These are phyloP conservation scores for Callaeas wilsoni DNA, from an alignment of 2,113 vertebrate genomes.

Conservation along the genomic window DNA sequence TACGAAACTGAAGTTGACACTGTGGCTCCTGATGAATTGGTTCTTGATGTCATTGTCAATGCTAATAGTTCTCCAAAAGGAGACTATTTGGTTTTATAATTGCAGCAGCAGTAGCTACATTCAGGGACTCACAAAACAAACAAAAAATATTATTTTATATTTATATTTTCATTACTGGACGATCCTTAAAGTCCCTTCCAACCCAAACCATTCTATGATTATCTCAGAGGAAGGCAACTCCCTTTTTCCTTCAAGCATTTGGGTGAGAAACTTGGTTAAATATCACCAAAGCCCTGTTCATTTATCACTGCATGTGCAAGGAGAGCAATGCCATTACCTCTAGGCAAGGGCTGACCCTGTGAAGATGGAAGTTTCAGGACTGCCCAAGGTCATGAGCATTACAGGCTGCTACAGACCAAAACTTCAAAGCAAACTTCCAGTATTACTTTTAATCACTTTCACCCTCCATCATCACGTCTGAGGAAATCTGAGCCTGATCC, in stretches of 20 bases:
- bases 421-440: not conserved
- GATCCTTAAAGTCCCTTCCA: not conserved
- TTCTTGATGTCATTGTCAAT: constrained; percentile 4
- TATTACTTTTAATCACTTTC: not conserved
- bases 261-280: not conserved
- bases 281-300: not conserved
- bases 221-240: not conserved
- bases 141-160: not conserved
- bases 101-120: not conserved
- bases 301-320: not conserved
- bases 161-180: not conserved
- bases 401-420: not conserved
- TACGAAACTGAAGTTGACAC: constrained; percentile 12
- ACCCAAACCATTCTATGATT: not conserved
- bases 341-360: not conserved
- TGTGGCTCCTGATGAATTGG: constrained; percentile 33
- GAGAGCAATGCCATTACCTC: not conserved
- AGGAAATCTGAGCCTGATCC: not conserved
- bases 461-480: not conserved
- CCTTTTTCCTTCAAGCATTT: not conserved
- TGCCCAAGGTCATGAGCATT: not conserved
- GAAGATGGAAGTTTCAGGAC: not conserved
- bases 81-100: constrained; percentile 19
- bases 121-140: not conserved
- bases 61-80: constrained; percentile 15